Percentiles rank a stretch among this genome's conserved stretches.
Conservation (phyloP, 2,797 vertebrate species). For the Tamandua tetradactyla region DNA sequence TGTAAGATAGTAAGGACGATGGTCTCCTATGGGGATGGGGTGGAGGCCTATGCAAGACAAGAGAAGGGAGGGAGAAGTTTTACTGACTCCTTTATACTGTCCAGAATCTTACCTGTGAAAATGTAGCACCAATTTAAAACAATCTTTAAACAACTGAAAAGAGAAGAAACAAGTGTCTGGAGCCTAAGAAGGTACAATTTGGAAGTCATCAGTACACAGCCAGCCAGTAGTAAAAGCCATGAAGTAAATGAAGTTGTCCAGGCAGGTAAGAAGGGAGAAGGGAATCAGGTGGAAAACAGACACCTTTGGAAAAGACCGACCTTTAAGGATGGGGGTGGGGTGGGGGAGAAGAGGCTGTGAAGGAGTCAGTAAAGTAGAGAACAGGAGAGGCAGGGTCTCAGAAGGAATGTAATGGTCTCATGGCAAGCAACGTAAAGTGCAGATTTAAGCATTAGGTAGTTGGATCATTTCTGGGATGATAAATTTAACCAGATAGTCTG, state of each 20-base stretch:
- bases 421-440: not conserved
- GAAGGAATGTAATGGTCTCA: not conserved
- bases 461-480: constrained; percentile 43
- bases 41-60: not conserved
- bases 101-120: not conserved
- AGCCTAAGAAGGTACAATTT: not conserved
- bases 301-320: no score
- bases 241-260: not conserved
- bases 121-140: not conserved
- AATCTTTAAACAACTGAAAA: not conserved
- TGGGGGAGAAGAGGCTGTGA: fast-evolving
- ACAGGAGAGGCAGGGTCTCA: not conserved
- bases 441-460: not conserved
- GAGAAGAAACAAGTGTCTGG: not conserved
- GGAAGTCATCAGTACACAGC: not conserved
- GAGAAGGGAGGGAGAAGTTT: not conserved
- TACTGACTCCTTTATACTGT: not conserved
- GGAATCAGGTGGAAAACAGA: not conserved
- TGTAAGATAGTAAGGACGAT: not conserved
- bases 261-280: not conserved
- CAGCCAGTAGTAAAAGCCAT: not conserved
- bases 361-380: not conserved
- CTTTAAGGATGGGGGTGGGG: no score
- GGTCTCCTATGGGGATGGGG: not conserved
- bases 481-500: constrained; percentile 37